Evolutionary conservation across 2,888 invertebrate species (phyloP).

Genomic region (Bruchidius siliquastri): DNA sequence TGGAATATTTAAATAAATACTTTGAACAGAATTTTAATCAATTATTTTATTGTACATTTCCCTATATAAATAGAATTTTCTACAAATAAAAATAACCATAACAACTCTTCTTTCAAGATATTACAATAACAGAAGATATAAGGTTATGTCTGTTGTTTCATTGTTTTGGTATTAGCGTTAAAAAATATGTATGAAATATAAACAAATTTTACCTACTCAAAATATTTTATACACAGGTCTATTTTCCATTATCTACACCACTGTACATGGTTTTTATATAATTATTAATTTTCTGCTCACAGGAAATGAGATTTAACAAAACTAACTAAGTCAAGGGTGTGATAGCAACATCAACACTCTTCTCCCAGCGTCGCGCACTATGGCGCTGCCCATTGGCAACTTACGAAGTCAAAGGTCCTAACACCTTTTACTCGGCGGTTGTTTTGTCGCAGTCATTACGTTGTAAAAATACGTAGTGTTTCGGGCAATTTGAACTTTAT

Average conservation of each 20-base stretch:
- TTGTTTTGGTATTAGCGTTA: background rate
- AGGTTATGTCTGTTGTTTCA: background rate
- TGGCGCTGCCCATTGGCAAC: too few species aligned
- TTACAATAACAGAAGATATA: background rate
- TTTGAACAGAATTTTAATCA: background rate
- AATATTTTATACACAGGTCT: background rate
- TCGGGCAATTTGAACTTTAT: too few species aligned
- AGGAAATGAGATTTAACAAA: background rate
- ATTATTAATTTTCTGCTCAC: background rate
- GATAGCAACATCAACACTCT: too few species aligned
- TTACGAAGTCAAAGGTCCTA: too few species aligned
- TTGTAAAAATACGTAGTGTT: too few species aligned
- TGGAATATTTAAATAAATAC: background rate
- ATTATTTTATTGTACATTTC: background rate
- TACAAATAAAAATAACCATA: background rate
- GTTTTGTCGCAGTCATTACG: too few species aligned
- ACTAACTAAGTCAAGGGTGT: too few species aligned
- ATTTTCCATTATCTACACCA: background rate
- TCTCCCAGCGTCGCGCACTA: too few species aligned
- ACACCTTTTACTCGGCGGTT: too few species aligned
- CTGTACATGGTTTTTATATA: background rate
- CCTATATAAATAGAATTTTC: background rate
- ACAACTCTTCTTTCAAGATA: background rate
- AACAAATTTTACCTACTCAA: background rate
- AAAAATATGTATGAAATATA: background rate